Conservation (phyloP, 2,113 vertebrate genomes). For the Cynocephalus volans region DNA sequence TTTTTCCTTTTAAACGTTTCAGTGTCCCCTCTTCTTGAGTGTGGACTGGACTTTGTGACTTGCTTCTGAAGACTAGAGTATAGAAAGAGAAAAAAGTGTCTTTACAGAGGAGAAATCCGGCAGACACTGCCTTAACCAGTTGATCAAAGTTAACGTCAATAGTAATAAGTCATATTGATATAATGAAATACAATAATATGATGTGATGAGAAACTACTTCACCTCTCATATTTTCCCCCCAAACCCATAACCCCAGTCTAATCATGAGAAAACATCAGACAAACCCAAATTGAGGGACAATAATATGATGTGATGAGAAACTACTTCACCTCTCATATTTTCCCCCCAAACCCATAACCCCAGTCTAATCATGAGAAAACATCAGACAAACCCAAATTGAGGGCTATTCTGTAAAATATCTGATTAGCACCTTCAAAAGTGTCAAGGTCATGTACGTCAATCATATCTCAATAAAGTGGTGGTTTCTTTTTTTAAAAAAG, state of each 20-base stretch:
- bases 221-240: background rate
- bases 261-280: background rate
- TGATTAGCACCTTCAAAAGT: background rate
- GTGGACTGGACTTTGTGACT: background rate
- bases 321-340: background rate
- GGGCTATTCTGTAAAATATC: background rate
- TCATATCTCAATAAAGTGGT: too few species aligned
- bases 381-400: background rate
- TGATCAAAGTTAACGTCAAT: background rate
- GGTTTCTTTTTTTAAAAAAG: background rate
- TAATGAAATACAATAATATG: background rate
- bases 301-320: background rate
- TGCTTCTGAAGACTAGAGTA: background rate
- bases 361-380: background rate
- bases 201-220: background rate
- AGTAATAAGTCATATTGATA: background rate
- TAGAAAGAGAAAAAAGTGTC: background rate
- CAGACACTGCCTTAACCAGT: background rate
- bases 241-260: background rate
- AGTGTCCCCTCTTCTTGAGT: background rate
- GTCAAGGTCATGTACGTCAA: background rate
- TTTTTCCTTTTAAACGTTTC: background rate
- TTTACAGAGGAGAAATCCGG: background rate
- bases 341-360: background rate
- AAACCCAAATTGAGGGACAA: background rate